Evolutionary conservation across 1,140 invertebrate species (phyloP).

Genomic region (Heliconius eleuchia): DNA sequence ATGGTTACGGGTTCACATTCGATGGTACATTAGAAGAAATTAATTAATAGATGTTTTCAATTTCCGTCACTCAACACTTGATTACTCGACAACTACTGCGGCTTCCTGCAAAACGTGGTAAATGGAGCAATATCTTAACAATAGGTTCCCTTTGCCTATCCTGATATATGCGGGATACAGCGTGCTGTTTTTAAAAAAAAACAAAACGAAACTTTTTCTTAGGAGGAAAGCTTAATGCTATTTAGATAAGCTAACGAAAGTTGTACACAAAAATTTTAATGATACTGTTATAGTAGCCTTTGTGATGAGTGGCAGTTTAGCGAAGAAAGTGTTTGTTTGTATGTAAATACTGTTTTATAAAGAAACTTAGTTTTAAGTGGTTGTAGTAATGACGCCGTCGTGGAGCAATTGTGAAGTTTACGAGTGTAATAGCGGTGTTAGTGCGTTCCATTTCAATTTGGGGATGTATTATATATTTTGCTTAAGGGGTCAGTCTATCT

Average conservation of each 20-base stretch:
- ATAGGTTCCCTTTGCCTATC: too few relatives aligned
- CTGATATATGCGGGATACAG: too few relatives aligned
- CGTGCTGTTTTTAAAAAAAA: too few relatives aligned
- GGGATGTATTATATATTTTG: neutral
- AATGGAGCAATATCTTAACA: too few relatives aligned
- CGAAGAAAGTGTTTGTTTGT: neutral
- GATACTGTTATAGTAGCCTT: conserved; percentile 6
- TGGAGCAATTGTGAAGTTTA: neutral
- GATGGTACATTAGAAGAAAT: too few relatives aligned
- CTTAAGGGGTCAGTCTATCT: too few relatives aligned
- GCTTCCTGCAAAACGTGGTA: too few relatives aligned
- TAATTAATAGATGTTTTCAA: too few relatives aligned
- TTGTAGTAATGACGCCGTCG: neutral
- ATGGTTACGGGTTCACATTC: too few relatives aligned
- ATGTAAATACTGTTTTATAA: neutral
- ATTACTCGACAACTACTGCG: too few relatives aligned
- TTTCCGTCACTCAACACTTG: too few relatives aligned
- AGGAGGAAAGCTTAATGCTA: neutral
- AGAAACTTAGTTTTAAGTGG: neutral
- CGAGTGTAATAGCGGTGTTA: neutral
- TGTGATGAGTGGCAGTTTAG: neutral
- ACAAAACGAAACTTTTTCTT: neutral
- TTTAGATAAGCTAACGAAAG: neutral
- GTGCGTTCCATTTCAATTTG: neutral
- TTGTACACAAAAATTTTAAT: neutral